A percentile compares a stretch with the other conserved stretches of the same genome.
Evolutionary conservation across 2,797 vertebrate species (phyloP).

Genomic region (Coilia nasus): DNA sequence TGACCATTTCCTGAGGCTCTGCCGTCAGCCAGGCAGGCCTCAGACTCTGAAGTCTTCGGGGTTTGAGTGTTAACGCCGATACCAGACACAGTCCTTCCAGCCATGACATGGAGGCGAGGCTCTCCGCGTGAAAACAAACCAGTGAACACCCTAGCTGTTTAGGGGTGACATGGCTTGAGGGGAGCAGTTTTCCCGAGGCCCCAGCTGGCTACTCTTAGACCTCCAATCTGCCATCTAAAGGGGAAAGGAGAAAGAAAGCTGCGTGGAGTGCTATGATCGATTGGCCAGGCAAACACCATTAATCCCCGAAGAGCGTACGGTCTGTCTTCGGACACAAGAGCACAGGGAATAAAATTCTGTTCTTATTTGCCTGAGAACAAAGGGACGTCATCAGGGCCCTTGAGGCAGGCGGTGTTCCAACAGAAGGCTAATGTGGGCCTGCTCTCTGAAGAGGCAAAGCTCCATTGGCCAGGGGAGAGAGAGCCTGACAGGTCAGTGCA

Average conservation of each 20-base stretch:
- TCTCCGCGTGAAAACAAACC: neutral
- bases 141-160: neutral
- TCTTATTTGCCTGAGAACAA: slow-evolving; percentile 82
- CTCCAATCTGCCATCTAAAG: slow-evolving; percentile 43
- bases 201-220: slow-evolving; percentile 32
- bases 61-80: neutral
- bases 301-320: slow-evolving; percentile 65
- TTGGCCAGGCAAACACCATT: slow-evolving; percentile 76
- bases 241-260: slow-evolving; percentile 36
- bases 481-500: slow-evolving; percentile 76
- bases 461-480: slow-evolving; percentile 67
- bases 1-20: neutral
- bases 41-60: neutral
- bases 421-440: slow-evolving; percentile 72
- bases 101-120: neutral
- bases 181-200: neutral
- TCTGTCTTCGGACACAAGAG: slow-evolving; percentile 72
- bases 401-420: slow-evolving; percentile 74
- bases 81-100: neutral
- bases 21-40: neutral
- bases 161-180: neutral
- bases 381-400: slow-evolving; percentile 70
- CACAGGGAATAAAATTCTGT: slow-evolving; percentile 76
- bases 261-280: slow-evolving; percentile 66
- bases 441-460: slow-evolving; percentile 71